These are phyloP conservation scores for Triops cancriformis DNA, from an alignment of 1,140 invertebrate species.

Conservation along the genomic window DNA sequence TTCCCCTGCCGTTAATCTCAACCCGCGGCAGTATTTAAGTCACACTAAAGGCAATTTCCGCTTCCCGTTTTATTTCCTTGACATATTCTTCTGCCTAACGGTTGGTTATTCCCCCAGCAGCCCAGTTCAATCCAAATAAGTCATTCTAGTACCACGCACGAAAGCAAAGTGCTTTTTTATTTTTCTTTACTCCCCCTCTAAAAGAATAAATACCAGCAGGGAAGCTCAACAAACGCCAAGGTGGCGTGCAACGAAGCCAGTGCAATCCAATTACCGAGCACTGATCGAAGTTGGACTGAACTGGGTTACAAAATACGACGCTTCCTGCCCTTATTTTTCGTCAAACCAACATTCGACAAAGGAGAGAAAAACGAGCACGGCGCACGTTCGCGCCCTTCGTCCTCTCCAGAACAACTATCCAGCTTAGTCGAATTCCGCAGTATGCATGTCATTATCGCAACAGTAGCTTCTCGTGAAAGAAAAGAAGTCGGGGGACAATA, in stretches of 20 bases:
- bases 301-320: background rate
- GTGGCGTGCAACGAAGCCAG: background rate
- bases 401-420: background rate
- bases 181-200: background rate
- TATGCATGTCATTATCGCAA: background rate
- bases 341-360: background rate
- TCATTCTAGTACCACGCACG: background rate
- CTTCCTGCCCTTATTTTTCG: background rate
- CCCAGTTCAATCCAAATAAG: background rate
- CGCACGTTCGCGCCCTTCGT: background rate
- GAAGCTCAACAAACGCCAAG: background rate
- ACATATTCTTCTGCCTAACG: background rate
- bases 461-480: background rate
- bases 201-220: background rate
- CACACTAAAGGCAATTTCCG: background rate
- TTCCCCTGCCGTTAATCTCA: background rate
- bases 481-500: background rate
- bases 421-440: background rate
- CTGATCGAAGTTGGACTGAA: background rate
- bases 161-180: background rate
- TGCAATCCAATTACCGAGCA: background rate
- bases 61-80: background rate
- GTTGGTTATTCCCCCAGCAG: background rate
- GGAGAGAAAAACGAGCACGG: background rate
- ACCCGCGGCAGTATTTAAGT: background rate